Evolutionary conservation across 2,888 invertebrate genomes (phyloP).

Genomic region (Drosophila pseudotakahashii): DNA sequence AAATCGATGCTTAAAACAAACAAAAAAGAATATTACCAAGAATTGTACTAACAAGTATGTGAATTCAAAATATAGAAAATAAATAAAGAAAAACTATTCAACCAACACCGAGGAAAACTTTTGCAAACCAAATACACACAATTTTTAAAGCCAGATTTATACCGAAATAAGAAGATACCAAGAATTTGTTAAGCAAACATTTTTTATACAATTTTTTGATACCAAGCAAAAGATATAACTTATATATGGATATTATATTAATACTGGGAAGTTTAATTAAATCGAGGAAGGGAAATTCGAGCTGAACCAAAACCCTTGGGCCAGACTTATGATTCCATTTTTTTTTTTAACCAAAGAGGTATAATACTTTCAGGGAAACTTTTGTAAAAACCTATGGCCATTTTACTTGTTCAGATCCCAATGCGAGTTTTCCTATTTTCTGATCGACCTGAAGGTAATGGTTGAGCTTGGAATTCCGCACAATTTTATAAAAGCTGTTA

Average conservation of each 20-base stretch:
- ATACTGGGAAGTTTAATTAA: constrained; percentile 35
- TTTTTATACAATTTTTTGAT: constrained; percentile 75
- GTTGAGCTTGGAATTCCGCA: constrained; percentile 34
- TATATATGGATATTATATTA: constrained; percentile 61
- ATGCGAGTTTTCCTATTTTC: background rate
- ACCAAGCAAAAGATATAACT: constrained; percentile 63
- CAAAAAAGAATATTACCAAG: constrained; percentile 13
- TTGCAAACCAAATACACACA: constrained; percentile 53
- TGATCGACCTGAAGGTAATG: background rate
- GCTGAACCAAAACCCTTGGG: constrained; percentile 20
- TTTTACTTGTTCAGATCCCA: background rate
- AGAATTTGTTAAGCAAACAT: constrained; percentile 70
- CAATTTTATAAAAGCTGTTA: constrained; percentile 41
- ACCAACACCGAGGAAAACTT: constrained; percentile 36
- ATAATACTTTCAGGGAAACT: constrained; percentile 18
- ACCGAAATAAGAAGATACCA: constrained; percentile 33
- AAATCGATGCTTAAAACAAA: constrained; percentile 35
- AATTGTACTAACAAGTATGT: constrained; percentile 19
- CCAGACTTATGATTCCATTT: background rate
- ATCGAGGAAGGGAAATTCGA: constrained; percentile 19
- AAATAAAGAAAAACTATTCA: constrained; percentile 28
- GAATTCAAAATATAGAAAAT: constrained; percentile 11
- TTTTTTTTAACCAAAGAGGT: background rate
- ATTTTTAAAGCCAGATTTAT: constrained; percentile 71
- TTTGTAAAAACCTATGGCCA: constrained; percentile 8